Evolutionary conservation across 1,140 invertebrate genomes (phyloP).

Genomic region (Tetramorium alpestre): DNA sequence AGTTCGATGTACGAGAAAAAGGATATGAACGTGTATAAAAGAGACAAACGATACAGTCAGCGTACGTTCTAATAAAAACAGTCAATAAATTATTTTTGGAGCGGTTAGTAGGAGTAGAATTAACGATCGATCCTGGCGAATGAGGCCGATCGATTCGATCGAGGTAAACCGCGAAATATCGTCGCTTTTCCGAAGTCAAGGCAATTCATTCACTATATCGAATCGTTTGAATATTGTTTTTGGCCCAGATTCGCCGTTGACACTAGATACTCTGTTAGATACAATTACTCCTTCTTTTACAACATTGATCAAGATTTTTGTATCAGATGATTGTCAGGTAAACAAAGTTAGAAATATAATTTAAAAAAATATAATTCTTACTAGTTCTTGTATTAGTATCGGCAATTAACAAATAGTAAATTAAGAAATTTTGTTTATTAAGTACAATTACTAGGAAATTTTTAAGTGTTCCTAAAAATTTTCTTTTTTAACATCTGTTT

Average conservation of each 20-base stretch:
- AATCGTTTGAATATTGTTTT: background rate
- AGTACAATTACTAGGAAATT: background rate
- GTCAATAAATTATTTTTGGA: constrained; percentile 73
- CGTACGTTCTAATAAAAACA: constrained; percentile 58
- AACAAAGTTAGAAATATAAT: background rate
- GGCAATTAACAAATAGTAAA: background rate
- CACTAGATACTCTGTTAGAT: background rate
- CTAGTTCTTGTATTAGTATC: background rate
- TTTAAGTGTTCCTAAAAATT: background rate
- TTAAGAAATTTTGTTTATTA: background rate
- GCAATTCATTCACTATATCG: background rate
- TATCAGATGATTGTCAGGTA: background rate
- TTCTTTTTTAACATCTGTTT: background rate
- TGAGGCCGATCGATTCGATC: constrained; percentile 69
- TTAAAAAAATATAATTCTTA: background rate
- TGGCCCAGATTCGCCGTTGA: background rate
- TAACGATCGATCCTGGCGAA: constrained; percentile 68
- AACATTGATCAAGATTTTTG: background rate
- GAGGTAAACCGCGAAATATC: constrained; percentile 23
- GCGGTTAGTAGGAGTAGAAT: constrained; percentile 63
- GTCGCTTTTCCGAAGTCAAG: background rate
- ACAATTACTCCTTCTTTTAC: background rate
- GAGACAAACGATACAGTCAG: constrained; percentile 19
- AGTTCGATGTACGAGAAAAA: constrained; percentile 46
- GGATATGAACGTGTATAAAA: constrained; percentile 10